Base-by-base conservation (phyloP, 2,797 vertebrate genomes). In the Simalia tracyae region DNA sequence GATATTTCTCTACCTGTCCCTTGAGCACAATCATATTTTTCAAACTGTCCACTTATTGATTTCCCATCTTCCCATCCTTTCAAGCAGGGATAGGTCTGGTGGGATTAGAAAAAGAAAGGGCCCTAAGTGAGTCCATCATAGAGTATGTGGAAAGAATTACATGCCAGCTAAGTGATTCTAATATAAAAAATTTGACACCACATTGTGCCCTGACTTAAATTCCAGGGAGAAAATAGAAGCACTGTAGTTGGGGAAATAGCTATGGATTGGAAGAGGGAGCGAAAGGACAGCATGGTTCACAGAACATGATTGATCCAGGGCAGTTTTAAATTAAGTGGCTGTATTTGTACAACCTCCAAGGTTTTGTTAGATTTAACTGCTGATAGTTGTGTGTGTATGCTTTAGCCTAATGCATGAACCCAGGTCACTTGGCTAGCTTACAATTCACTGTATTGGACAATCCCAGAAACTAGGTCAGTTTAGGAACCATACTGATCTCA, bases 11-110 rank as follows among this genome's bases (percentile, higher is more conserved):
- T 59, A 0, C 28, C 89, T 88, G 72, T 94, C 93, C 88, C 64
- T 17, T 11, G 66, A 87, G 86, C 1, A 0, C 19, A 26, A 68
- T 84, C 85, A 0, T 91, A 50, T 90, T 94, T 92, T 91, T 90
- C 84, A 66, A 59, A 89, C 22, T 19, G 46, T 89, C 88, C 88
- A 1, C 88, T 56, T 76, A 88, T 4, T 0, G 6, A 3, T 90
- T 94, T 93, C 91, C 91, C 84, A 36, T 60, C 66, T 72, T 66
- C 92, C 36, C 36, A 36, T 36, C 36, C 36, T 60, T 92, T 93
- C 81, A 87, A n/a, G 76, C 0, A 0, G 2, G 24, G 68, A 46
- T 64, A 59, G 4, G 14, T 22, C 26, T 14, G 66, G 88, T n/a
- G 17, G 85, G 46, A 76, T 90, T 87, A 57, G 31, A 14, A 12